Evolutionary conservation across 92 coral and sea anemone species (phyloP), one percentile per base, ranked within the genome.

Genomic region (Galaxea fascicularis): DNA sequence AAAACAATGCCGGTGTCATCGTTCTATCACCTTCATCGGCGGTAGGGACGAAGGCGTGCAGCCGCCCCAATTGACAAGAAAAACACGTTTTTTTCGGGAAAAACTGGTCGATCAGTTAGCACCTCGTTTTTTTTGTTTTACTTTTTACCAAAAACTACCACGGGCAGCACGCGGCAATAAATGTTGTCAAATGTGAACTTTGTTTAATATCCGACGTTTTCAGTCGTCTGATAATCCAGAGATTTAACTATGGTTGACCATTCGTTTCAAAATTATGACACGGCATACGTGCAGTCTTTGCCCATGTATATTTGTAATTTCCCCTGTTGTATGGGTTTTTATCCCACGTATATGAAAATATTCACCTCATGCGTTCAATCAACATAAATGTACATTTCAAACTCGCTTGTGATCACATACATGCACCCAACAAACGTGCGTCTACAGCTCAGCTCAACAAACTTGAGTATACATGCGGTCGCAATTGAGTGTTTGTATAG

Each of bases 201-300:
- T n/a, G n/a, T n/a, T n/a, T n/a, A n/a, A n/a, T n/a, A n/a, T n/a
- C n/a, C n/a, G n/a, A n/a, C n/a, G n/a, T n/a, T n/a, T n/a, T n/a
- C n/a, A n/a, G n/a, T n/a, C n/a, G n/a, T n/a, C n/a, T n/a, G n/a
- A n/a, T n/a, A n/a, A n/a, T n/a, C n/a, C n/a, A n/a, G n/a, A n/a
- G n/a, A n/a, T n/a, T n/a, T n/a, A n/a, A n/a, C n/a, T 57, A 65
- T 65, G 71, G 71, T 65, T 65, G 24, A 41, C 71, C 71, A 65
- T 65, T 25, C 46, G 68, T 62, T 62, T 62, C 26, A 62, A 62
- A 62, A 62, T 59, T 62, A 62, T 62, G 26, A 62, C 21, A 27
- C 16, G 71, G 46, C n/a, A 65, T 65, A 65, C 44, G 71, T 65
- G 71, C 16, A 35, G 46, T 4, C 26, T 65, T 65, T 65, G 41